Conservation (phyloP, 2,888 invertebrate species). For the Scaptomyza cyrtandrae region DNA sequence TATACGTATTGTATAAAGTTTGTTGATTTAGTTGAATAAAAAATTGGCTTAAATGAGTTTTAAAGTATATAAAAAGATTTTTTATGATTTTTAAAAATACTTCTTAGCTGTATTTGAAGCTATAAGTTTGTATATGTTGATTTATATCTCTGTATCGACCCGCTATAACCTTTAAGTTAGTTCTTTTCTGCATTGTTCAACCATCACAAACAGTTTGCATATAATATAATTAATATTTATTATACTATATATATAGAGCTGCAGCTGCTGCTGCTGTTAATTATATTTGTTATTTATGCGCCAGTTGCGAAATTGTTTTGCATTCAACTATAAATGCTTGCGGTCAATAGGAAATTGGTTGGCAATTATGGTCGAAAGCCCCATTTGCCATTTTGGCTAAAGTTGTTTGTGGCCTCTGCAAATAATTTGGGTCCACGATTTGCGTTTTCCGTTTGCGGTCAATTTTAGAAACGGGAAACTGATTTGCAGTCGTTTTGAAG, state of each 20-base stretch:
- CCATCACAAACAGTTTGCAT: too few species aligned
- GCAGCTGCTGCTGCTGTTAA: slow-evolving; percentile 19
- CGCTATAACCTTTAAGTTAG: too few species aligned
- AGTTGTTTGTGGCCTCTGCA: slow-evolving; percentile 18
- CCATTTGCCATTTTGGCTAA: slow-evolving; percentile 12
- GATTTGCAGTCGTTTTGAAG: not conserved
- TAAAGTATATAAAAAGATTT: too few species aligned
- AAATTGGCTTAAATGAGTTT: too few species aligned
- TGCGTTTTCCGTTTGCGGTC: slow-evolving; percentile 13
- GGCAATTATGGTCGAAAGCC: slow-evolving; percentile 35
- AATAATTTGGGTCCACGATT: slow-evolving; percentile 26
- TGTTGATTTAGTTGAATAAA: too few species aligned
- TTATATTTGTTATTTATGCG: slow-evolving; percentile 59
- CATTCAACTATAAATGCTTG: slow-evolving; percentile 22
- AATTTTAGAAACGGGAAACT: not conserved
- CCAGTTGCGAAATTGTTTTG: slow-evolving; percentile 36
- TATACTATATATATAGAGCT: not conserved
- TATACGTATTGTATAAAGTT: too few species aligned
- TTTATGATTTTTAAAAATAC: too few species aligned
- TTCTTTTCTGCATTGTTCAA: too few species aligned
- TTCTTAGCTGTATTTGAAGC: too few species aligned
- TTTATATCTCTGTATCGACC: too few species aligned
- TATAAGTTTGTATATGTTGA: too few species aligned
- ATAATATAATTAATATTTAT: not conserved
- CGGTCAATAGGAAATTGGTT: slow-evolving; percentile 33